Conservation (phyloP, 2,888 invertebrate species). For the Volucella inanis region DNA sequence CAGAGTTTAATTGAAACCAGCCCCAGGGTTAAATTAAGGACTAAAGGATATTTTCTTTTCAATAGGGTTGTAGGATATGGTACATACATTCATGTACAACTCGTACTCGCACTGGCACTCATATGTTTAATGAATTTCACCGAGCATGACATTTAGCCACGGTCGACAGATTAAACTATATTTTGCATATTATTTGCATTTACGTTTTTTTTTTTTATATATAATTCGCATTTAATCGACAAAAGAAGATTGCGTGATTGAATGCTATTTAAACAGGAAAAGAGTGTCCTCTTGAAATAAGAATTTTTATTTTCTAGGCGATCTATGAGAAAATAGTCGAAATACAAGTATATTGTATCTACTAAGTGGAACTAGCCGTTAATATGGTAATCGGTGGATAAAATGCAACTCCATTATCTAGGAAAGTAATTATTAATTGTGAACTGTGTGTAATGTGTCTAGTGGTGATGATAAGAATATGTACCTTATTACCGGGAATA, state of each 20-base stretch:
- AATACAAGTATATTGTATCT: not conserved
- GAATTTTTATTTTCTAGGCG: slow-evolving; percentile 58
- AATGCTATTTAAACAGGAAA: slow-evolving; percentile 54
- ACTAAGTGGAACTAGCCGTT: slow-evolving; percentile 55
- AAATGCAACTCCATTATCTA: slow-evolving; percentile 52
- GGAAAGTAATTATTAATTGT: slow-evolving; percentile 40
- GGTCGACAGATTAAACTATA: slow-evolving; percentile 60
- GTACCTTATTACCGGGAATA: not conserved
- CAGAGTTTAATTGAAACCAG: no score
- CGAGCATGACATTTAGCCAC: slow-evolving; percentile 59
- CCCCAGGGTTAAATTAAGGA: no score
- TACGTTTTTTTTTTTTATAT: not conserved
- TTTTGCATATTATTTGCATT: slow-evolving; percentile 53
- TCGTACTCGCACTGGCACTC: not conserved
- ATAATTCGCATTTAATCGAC: slow-evolving; percentile 20
- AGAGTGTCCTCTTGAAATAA: slow-evolving; percentile 25
- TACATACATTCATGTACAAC: no score
- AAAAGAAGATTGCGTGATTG: slow-evolving; percentile 66
- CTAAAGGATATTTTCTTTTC: no score
- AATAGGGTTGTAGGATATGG: no score
- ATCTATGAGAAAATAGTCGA: slow-evolving; percentile 71
- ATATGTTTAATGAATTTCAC: slow-evolving; percentile 5
- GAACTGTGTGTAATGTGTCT: slow-evolving; percentile 11
- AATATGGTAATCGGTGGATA: slow-evolving; percentile 57
- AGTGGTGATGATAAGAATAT: not conserved